Conservation (phyloP, 2,113 vertebrate species). For the Leptocoma aspasia region DNA sequence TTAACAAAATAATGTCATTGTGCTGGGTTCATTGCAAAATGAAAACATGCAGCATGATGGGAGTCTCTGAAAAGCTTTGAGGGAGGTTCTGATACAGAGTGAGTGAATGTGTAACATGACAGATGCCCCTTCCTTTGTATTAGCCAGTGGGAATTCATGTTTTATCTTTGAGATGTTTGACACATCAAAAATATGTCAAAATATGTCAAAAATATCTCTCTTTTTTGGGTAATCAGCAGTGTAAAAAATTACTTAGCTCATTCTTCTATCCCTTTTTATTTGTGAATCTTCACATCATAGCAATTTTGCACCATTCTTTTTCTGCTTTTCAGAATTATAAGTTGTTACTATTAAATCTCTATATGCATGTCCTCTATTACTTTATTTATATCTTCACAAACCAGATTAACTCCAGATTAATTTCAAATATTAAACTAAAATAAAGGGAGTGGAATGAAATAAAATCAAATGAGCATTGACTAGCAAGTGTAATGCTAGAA, state of each 20-base stretch:
- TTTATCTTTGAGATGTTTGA: constrained; percentile 16
- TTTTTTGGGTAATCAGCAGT: not conserved
- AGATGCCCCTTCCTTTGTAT: not conserved
- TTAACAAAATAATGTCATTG: not conserved
- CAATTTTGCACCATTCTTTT: not conserved
- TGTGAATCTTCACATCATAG: not conserved
- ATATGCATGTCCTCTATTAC: not conserved
- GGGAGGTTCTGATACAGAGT: not conserved
- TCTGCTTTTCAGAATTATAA: not conserved
- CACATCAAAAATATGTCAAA: no score
- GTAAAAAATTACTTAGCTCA: not conserved
- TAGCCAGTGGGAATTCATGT: constrained; percentile 8
- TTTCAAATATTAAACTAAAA: no score
- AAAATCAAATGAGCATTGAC: not conserved
- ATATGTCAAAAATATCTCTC: not conserved
- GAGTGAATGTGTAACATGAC: not conserved
- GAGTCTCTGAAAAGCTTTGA: not conserved
- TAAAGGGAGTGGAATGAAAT: not conserved
- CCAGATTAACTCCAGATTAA: not conserved
- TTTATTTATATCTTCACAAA: not conserved
- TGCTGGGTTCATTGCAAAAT: not conserved
- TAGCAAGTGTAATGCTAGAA: not conserved
- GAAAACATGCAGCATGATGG: not conserved
- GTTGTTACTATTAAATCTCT: not conserved
- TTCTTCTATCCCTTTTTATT: constrained; percentile 5